A percentile compares a stretch with the other conserved stretches of the same genome.
Conservation (phyloP, 2,888 invertebrate species). For the Oxytorus armatus region DNA sequence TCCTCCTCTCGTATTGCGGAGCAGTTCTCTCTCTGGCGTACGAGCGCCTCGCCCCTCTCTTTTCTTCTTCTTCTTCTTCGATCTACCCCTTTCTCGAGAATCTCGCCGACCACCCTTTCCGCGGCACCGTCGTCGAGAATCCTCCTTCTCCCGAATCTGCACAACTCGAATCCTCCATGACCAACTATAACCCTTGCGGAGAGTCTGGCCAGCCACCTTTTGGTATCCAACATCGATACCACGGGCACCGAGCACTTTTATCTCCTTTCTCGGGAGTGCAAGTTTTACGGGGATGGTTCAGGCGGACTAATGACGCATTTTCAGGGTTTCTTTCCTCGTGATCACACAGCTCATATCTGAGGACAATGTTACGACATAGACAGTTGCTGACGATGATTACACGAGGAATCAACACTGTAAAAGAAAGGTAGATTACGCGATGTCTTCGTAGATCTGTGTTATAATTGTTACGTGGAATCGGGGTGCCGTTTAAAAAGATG, state of each 20-base stretch:
- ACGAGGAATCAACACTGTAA: background rate
- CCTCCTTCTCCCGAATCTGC: conserved; percentile 29
- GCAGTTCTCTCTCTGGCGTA: conserved; percentile 56
- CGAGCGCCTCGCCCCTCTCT: conserved; percentile 49
- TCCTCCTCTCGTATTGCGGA: conserved; percentile 55
- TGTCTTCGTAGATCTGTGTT: background rate
- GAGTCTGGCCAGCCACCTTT: conserved; percentile 60
- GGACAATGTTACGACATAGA: background rate
- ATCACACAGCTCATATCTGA: background rate
- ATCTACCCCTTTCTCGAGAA: conserved; percentile 68
- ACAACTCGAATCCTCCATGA: conserved; percentile 44
- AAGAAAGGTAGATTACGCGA: background rate
- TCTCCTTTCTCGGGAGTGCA: conserved; percentile 29
- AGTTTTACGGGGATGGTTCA: background rate
- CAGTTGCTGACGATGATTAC: background rate
- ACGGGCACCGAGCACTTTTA: conserved; percentile 46
- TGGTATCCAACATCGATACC: conserved; percentile 34
- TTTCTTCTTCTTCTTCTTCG: conserved; percentile 66
- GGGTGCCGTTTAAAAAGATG: no score
- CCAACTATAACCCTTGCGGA: conserved; percentile 59
- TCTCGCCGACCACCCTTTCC: conserved; percentile 68
- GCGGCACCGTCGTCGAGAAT: conserved; percentile 25
- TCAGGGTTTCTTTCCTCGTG: background rate
- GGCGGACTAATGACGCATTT: background rate
- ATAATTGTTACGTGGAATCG: background rate